These are phyloP conservation scores for Zophobas atratus DNA, from an alignment of 1,140 invertebrate genomes.

Conservation along the genomic window DNA sequence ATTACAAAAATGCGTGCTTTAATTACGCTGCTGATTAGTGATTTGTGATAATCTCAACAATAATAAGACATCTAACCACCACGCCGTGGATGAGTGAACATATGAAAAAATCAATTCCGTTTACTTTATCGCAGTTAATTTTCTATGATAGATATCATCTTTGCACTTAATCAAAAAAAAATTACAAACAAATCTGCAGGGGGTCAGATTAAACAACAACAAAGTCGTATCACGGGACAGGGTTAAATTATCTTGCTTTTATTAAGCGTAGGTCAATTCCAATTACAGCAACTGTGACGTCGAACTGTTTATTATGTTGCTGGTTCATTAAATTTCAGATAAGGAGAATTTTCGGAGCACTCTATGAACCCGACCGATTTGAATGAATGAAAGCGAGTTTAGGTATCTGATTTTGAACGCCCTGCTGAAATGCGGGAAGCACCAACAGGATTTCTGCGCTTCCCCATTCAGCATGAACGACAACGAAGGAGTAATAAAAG, in stretches of 20 bases:
- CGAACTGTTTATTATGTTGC: neutral
- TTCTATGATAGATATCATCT: neutral
- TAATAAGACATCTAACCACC: neutral
- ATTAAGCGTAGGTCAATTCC: slow-evolving; percentile 8
- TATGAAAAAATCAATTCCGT: neutral
- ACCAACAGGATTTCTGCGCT: too few species aligned
- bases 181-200: slow-evolving; percentile 25
- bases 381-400: neutral
- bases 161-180: neutral
- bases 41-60: slow-evolving; percentile 26
- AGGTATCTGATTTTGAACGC: neutral
- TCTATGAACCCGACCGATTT: neutral
- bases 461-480: too few species aligned
- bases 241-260: neutral
- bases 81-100: slow-evolving; percentile 2
- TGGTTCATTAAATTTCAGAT: neutral
- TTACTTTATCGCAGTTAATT: neutral
- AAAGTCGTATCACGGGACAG: neutral
- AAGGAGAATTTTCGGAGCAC: neutral
- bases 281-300: slow-evolving; percentile 15
- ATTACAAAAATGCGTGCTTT: slow-evolving; percentile 13
- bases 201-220: slow-evolving; percentile 18
- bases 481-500: too few species aligned
- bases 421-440: neutral
- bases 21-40: slow-evolving; percentile 1